Conservation (phyloP, 2,888 invertebrate species). For the Tanypteryx hageni region DNA sequence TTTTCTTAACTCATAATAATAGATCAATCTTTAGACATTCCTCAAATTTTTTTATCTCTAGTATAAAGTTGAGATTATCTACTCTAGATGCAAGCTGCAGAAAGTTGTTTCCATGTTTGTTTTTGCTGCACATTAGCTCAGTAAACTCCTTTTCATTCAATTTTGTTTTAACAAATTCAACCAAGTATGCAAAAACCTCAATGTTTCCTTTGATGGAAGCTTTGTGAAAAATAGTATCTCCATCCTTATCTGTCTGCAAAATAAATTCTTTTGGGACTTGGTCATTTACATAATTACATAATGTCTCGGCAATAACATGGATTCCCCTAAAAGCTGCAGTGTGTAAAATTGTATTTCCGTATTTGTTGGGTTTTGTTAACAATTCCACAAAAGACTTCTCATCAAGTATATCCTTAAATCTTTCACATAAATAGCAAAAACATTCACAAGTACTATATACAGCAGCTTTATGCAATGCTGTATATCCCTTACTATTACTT, state of each 20-base stretch:
- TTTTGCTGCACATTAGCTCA: not conserved
- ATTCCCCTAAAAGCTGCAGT: not conserved
- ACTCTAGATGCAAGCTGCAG: no score
- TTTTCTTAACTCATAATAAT: no score
- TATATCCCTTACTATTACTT: not conserved
- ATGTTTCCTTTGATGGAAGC: not conserved
- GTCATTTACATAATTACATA: not conserved
- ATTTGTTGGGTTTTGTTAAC: not conserved
- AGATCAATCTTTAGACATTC: no score
- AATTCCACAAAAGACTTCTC: not conserved
- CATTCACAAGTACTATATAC: not conserved
- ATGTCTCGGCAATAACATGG: not conserved
- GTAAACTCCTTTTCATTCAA: not conserved
- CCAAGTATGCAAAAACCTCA: not conserved
- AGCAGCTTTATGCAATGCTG: not conserved
- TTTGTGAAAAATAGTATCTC: not conserved
- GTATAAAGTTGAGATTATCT: no score
- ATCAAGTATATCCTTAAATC: not conserved
- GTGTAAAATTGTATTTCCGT: conserved; percentile 3
- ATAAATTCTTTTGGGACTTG: not conserved
- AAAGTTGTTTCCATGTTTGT: not conserved
- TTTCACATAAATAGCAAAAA: not conserved
- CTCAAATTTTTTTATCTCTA: no score
- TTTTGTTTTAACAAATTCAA: not conserved
- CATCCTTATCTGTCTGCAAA: not conserved